These are phyloP conservation scores for Octomys mimax DNA, from an alignment of 2,797 vertebrate species.

Conservation along the genomic window DNA sequence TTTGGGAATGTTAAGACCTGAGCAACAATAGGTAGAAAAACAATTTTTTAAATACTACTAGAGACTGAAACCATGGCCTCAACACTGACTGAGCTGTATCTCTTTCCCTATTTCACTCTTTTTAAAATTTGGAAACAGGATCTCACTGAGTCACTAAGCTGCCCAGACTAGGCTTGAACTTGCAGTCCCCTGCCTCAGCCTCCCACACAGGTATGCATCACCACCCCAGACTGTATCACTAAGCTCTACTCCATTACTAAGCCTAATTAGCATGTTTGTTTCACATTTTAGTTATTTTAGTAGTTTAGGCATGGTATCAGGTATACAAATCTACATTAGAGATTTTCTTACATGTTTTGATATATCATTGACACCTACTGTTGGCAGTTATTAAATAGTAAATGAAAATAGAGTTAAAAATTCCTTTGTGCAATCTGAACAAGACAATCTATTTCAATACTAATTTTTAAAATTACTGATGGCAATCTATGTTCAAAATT, in stretches of 20 bases:
- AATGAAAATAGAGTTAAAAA: constrained; percentile 57
- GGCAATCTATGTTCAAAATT: constrained; percentile 25
- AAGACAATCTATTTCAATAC: constrained; percentile 47
- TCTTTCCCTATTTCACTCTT: neutral
- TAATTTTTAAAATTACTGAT: constrained; percentile 57
- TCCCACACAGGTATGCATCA: neutral
- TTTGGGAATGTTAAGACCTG: neutral
- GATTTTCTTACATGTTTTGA: constrained; percentile 18
- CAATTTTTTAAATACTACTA: neutral
- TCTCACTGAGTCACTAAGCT: neutral
- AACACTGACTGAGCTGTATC: neutral
- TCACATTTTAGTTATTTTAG: constrained; percentile 30
- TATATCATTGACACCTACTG: neutral
- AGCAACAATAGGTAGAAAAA: neutral
- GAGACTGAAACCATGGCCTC: neutral
- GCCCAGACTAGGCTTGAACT: neutral
- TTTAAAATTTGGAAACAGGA: neutral
- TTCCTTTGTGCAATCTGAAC: constrained; percentile 43
- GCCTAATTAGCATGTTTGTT: neutral
- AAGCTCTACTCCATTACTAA: neutral
- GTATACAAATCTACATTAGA: neutral
- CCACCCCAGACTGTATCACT: neutral
- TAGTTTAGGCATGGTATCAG: neutral
- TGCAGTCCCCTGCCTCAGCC: neutral
- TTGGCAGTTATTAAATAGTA: constrained; percentile 7